phyloP scores from a whole-genome alignment of 2,888 invertebrate species.

The Toxonevra muliebris region DNA sequence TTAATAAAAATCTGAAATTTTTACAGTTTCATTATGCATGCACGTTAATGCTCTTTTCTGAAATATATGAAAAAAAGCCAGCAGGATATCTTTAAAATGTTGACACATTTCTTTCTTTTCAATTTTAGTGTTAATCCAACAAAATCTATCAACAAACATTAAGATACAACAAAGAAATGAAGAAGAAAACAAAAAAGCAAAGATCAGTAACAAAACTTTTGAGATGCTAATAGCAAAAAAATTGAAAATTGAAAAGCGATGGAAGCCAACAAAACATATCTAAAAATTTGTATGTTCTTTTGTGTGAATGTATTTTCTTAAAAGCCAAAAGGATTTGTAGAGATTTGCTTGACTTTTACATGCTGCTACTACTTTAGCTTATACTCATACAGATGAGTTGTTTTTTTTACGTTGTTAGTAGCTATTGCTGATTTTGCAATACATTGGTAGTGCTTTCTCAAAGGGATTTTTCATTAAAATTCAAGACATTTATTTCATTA shows the following conservation, averaged over 20 bases:
- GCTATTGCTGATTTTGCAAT: too few relatives aligned
- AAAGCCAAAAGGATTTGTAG: not conserved
- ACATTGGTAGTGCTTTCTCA: not conserved
- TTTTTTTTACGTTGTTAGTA: too few relatives aligned
- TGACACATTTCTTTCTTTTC: too few relatives aligned
- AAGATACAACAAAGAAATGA: not conserved
- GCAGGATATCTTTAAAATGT: too few relatives aligned
- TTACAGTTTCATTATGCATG: too few relatives aligned
- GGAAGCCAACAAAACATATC: not conserved
- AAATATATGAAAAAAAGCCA: too few relatives aligned
- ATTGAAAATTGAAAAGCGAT: slow-evolving; percentile 6
- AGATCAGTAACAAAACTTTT: not conserved
- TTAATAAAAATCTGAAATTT: too few relatives aligned
- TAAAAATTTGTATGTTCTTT: not conserved
- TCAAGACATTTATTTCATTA: slow-evolving; percentile 40
- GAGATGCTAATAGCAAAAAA: not conserved
- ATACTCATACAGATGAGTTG: too few relatives aligned
- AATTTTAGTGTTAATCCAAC: too few relatives aligned
- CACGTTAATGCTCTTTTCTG: too few relatives aligned
- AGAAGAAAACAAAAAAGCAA: not conserved
- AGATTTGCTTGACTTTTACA: not conserved
- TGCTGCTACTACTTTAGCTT: too few relatives aligned
- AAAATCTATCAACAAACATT: not conserved
- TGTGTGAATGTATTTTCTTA: not conserved
- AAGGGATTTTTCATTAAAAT: slow-evolving; percentile 28